phyloP scores from a whole-genome alignment of 2,113 vertebrate species.

The Odocoileus hemionus region DNA sequence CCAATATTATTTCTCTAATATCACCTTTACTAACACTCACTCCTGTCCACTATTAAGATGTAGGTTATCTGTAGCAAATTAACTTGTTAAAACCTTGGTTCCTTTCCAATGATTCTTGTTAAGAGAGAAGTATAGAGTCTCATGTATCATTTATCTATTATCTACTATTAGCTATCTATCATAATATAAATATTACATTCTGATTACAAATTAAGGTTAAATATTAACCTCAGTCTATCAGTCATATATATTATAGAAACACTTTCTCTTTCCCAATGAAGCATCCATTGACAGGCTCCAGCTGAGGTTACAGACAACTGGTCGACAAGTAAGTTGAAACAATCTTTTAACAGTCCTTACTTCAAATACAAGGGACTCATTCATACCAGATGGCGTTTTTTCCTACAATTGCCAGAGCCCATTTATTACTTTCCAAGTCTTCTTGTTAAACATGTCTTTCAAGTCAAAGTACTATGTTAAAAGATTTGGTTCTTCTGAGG shows the following conservation, averaged over 20 bases:
- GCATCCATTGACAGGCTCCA: not conserved
- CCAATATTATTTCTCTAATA: not conserved
- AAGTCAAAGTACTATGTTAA: slow-evolving; percentile 34
- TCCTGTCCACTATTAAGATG: not conserved
- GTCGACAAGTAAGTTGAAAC: not conserved
- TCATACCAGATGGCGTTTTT: not conserved
- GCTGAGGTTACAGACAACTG: not conserved
- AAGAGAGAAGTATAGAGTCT: not conserved
- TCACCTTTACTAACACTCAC: not conserved
- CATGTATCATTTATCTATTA: not conserved
- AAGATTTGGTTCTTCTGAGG: slow-evolving; percentile 8
- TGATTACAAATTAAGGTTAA: not conserved
- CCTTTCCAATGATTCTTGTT: not conserved
- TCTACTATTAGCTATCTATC: not conserved
- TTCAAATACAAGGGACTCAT: not conserved
- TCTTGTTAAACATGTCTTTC: slow-evolving; percentile 34
- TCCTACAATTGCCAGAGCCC: not conserved
- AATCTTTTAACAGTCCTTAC: not conserved
- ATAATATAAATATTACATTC: not conserved
- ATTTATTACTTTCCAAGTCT: slow-evolving; percentile 18
- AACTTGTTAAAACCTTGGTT: not conserved
- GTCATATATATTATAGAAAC: not conserved
- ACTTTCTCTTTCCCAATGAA: not conserved
- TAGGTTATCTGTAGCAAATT: not conserved
- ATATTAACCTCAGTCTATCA: not conserved